phyloP scores from a whole-genome alignment of 2,888 invertebrate genomes.

The Lapara coniferarum region DNA sequence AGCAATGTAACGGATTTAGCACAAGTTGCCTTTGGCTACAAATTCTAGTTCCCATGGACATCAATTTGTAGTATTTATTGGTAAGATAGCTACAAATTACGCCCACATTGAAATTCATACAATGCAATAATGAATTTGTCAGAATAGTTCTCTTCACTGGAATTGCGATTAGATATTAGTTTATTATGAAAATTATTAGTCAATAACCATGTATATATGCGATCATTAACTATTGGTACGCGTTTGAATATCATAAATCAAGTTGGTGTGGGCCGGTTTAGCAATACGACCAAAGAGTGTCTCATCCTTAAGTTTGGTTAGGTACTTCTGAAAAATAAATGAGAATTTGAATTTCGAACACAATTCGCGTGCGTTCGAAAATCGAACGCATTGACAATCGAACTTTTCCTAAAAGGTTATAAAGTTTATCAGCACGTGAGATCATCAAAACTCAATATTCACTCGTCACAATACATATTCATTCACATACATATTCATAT shows the following conservation, averaged over 20 bases:
- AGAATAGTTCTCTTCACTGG: constrained; percentile 5
- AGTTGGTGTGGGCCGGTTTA: too few relatives aligned
- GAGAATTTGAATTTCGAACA: too few relatives aligned
- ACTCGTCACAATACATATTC: constrained; percentile 23
- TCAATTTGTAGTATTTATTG: background rate
- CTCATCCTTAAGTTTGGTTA: background rate
- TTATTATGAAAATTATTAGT: background rate
- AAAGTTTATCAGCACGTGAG: constrained; percentile 10
- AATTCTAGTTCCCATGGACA: constrained; percentile 9
- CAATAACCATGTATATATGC: too few relatives aligned
- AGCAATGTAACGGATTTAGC: background rate
- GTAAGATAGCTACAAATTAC: background rate
- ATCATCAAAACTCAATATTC: constrained; percentile 23
- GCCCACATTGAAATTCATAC: constrained; percentile 7
- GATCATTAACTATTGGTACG: too few relatives aligned
- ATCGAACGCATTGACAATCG: background rate
- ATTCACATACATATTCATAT: constrained; percentile 20
- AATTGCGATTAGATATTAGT: background rate
- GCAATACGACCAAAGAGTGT: too few relatives aligned
- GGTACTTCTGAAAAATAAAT: too few relatives aligned
- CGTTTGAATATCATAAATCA: too few relatives aligned
- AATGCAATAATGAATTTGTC: background rate
- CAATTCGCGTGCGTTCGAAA: background rate
- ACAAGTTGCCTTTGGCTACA: background rate
- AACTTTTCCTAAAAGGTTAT: constrained; percentile 2